A percentile compares a stretch with the other conserved stretches of the same genome.
These are phyloP conservation scores for Drosophila sp. DNA, from an alignment of 1,140 invertebrate genomes.

Conservation along the genomic window DNA sequence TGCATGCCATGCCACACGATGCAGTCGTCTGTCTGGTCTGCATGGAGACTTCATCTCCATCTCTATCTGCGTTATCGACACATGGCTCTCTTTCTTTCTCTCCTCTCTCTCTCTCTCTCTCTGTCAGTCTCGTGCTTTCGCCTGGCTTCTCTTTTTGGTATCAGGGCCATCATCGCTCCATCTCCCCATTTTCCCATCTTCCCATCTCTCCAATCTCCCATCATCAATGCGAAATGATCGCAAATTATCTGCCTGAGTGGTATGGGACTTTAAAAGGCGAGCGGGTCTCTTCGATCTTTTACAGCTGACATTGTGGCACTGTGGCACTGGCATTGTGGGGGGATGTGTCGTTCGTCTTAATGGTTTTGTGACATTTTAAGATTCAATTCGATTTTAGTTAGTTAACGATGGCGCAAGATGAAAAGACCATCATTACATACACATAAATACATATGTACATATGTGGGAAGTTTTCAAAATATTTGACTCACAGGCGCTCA, in stretches of 20 bases:
- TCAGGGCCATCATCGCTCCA: conserved; percentile 76
- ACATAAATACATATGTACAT: background rate
- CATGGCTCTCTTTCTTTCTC: background rate
- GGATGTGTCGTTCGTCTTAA: conserved; percentile 48
- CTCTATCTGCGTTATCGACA: conserved; percentile 39
- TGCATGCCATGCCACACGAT: conserved; percentile 55
- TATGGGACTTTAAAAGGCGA: conserved; percentile 52
- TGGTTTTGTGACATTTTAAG: conserved; percentile 69
- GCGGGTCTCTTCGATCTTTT: conserved; percentile 15
- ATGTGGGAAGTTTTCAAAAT: background rate
- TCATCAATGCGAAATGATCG: conserved; percentile 77
- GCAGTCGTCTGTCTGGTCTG: conserved; percentile 5
- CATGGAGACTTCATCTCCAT: conserved; percentile 10
- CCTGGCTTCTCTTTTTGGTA: conserved; percentile 26
- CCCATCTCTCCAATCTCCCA: conserved; percentile 19
- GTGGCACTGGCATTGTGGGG: conserved; percentile 5
- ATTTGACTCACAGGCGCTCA: background rate
- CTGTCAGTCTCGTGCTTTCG: background rate
- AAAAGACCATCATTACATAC: conserved; percentile 27
- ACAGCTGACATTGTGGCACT: conserved; percentile 12
- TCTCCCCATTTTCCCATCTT: conserved; percentile 27
- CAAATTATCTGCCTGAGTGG: conserved; percentile 60
- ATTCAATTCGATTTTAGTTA: conserved; percentile 47
- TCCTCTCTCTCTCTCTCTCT: background rate
- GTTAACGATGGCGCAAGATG: conserved; percentile 62